Evolutionary conservation across 2,888 invertebrate genomes (phyloP).

Genomic region (Eutolmus rufibarbis): DNA sequence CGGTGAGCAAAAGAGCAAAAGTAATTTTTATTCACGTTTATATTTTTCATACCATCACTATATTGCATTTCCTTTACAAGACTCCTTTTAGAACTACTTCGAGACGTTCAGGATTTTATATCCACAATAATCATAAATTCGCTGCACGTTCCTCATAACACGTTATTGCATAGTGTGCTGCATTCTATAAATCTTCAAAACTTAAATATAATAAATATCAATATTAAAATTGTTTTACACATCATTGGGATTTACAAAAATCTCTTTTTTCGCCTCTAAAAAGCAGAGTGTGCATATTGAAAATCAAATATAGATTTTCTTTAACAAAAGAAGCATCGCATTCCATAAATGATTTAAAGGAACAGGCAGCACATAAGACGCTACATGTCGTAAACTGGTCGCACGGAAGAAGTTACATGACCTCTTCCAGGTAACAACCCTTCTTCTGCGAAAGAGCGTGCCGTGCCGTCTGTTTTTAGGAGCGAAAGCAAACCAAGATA

Average conservation of each 20-base stretch:
- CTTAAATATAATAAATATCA: not conserved
- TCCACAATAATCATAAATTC: not conserved
- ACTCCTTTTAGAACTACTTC: not conserved
- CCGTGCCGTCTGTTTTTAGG: not conserved
- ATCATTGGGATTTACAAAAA: not conserved
- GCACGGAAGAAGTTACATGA: not conserved
- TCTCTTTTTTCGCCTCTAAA: not conserved
- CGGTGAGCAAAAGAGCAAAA: not conserved
- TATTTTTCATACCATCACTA: too few species aligned
- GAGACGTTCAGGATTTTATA: not conserved
- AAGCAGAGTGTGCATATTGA: not conserved
- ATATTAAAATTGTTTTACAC: not conserved
- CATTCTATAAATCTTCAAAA: not conserved
- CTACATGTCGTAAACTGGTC: not conserved
- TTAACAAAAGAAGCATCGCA: not conserved
- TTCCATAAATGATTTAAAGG: not conserved
- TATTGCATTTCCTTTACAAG: not conserved
- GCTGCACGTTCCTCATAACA: not conserved
- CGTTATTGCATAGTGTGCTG: not conserved
- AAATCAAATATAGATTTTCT: not conserved
- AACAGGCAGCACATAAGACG: not conserved
- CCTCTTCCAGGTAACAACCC: not conserved
- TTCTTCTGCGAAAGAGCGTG: not conserved
- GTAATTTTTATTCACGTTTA: not conserved
- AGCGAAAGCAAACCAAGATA: not conserved